phyloP scores from a whole-genome alignment of 2,888 invertebrate genomes.

The Emmelina monodactyla region DNA sequence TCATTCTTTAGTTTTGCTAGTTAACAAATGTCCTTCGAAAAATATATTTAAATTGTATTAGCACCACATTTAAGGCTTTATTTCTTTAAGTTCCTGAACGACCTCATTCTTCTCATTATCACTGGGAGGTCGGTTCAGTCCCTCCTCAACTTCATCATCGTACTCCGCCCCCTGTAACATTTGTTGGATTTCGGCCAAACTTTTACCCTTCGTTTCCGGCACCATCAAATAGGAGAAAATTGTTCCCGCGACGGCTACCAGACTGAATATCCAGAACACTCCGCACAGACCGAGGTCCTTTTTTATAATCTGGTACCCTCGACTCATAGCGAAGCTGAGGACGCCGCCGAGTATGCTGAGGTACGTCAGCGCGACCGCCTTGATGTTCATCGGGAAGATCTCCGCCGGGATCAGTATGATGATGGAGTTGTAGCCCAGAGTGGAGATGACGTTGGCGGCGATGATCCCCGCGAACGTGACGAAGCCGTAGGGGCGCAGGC shows the following conservation, averaged over 20 bases:
- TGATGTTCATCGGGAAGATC: conserved; percentile 64
- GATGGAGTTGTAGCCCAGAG: conserved; percentile 54
- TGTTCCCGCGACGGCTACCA: conserved; percentile 46
- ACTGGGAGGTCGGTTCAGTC: conserved; percentile 2
- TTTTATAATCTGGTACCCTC: conserved; percentile 55
- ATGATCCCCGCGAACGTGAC: conserved; percentile 49
- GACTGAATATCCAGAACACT: conserved; percentile 53
- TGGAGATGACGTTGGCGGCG: conserved; percentile 25
- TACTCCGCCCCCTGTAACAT: conserved; percentile 44
- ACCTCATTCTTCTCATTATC: conserved; percentile 5
- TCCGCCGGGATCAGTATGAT: conserved; percentile 57
- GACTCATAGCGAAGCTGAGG: conserved; percentile 51
- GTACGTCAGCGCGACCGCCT: conserved; percentile 55
- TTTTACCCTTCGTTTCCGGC: conserved; percentile 67
- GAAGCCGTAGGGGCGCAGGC: conserved; percentile 28
- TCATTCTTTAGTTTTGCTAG: too few species aligned
- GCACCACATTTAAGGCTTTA: not conserved
- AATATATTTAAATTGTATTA: too few species aligned
- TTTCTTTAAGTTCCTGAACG: not conserved
- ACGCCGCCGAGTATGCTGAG: conserved; percentile 51
- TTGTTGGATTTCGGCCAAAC: conserved; percentile 61
- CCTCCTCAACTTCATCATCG: conserved; percentile 18
- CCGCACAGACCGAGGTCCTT: conserved; percentile 48
- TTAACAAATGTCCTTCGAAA: too few species aligned
- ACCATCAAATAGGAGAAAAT: conserved; percentile 51